Conservation (phyloP, 2,888 invertebrate species). For the Ptycholaimellus sp. region DNA sequence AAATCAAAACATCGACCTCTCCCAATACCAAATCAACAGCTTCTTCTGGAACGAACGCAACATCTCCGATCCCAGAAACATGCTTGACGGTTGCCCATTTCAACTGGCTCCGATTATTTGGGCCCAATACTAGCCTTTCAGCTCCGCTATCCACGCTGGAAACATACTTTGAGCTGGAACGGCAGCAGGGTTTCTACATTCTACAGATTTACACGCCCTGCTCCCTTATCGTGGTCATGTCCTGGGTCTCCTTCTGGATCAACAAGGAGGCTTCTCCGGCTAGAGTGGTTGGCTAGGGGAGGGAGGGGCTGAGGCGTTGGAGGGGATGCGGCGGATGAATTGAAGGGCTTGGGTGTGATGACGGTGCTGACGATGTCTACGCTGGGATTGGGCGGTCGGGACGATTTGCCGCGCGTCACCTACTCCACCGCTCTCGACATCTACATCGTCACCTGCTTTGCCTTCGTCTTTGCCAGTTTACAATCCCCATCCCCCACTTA, state of each 20-base stretch:
- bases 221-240: constrained; percentile 32
- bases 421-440: constrained; percentile 64
- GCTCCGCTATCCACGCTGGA: constrained; percentile 32
- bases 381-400: constrained; percentile 43
- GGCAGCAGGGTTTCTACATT: constrained; percentile 52
- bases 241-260: constrained; percentile 45
- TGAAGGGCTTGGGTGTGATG: constrained; percentile 51
- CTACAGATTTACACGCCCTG: constrained; percentile 35
- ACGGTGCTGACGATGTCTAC: constrained; percentile 64
- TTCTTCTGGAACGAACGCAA: constrained; percentile 15
- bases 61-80: constrained; percentile 12
- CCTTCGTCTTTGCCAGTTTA: no score
- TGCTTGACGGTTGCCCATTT: constrained; percentile 9
- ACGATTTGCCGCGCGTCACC: constrained; percentile 56
- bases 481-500: no score
- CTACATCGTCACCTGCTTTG: constrained; percentile 55
- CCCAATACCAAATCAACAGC: constrained; percentile 64
- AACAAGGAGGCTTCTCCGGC: constrained; percentile 50
- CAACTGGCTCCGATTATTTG: no score
- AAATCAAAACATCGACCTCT: constrained; percentile 63
- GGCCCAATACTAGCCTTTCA: no score
- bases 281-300: no score
- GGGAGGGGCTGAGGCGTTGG: no score
- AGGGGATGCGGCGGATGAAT: no score
- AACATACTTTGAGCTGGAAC: constrained; percentile 49